phyloP scores from a whole-genome alignment of 2,797 vertebrate genomes.

The Amniataba percoides region DNA sequence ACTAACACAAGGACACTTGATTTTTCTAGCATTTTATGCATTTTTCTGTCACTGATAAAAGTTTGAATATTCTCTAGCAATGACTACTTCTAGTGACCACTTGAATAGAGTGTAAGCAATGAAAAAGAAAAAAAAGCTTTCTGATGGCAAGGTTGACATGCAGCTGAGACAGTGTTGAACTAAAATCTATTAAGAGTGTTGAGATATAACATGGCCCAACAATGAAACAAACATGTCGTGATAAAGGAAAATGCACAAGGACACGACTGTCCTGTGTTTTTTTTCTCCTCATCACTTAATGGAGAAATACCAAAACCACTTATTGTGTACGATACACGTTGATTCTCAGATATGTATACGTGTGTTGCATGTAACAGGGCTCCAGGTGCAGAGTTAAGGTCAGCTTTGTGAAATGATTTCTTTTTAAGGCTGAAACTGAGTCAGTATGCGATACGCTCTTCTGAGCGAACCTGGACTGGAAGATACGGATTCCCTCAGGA shows the following conservation, averaged over 20 bases:
- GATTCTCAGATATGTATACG: constrained; percentile 28
- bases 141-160: constrained; percentile 55
- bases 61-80: constrained; percentile 39
- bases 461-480: constrained; percentile 45
- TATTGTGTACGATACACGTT: constrained; percentile 35
- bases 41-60: constrained; percentile 49
- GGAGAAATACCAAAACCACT: constrained; percentile 33
- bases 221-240: constrained; percentile 39
- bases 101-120: constrained; percentile 36
- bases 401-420: constrained; percentile 44
- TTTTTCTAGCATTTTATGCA: constrained; percentile 57
- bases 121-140: constrained; percentile 8
- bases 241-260: constrained; percentile 22
- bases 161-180: constrained; percentile 32
- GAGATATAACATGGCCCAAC: constrained; percentile 19
- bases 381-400: constrained; percentile 60
- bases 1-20: constrained; percentile 84
- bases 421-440: constrained; percentile 63
- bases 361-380: constrained; percentile 35
- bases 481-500: constrained; percentile 20
- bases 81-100: constrained; percentile 51
- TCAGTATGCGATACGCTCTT: constrained; percentile 21
- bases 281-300: neutral
- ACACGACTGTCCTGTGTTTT: constrained; percentile 21
- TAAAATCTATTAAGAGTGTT: constrained; percentile 37